phyloP scores from a whole-genome alignment of 2,113 vertebrate species.

The Lepidothrix coronata region DNA sequence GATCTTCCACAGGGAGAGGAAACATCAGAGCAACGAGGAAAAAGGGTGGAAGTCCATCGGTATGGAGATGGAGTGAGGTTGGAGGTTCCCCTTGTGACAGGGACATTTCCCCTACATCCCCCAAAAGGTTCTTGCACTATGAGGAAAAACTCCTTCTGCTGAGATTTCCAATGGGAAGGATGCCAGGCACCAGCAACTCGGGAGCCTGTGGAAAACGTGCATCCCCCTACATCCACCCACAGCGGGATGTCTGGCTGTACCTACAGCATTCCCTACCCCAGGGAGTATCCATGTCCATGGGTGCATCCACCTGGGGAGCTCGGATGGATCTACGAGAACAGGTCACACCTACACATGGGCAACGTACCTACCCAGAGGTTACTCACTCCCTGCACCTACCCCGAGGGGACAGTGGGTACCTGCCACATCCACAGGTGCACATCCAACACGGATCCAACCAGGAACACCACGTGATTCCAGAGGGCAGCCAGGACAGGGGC shows the following conservation, averaged over 20 bases:
- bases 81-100: background rate
- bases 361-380: background rate
- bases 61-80: rapidly evolving
- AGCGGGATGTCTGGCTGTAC: background rate
- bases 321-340: rapidly evolving
- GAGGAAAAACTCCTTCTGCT: background rate
- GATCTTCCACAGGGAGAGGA: background rate
- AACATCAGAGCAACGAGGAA: rapidly evolving
- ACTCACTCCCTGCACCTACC: background rate
- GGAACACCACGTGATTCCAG: rapidly evolving
- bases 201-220: rapidly evolving
- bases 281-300: rapidly evolving
- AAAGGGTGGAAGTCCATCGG: background rate
- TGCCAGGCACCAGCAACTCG: background rate
- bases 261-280: rapidly evolving
- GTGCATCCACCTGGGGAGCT: background rate
- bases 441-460: rapidly evolving
- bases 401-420: background rate
- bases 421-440: background rate
- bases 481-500: rapidly evolving
- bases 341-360: background rate
- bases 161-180: background rate
- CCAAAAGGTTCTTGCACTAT: background rate
- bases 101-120: background rate
- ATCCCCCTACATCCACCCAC: rapidly evolving